Evolutionary conservation across 2,797 vertebrate species (phyloP).

Genomic region (Chiroxiphia lanceolata): DNA sequence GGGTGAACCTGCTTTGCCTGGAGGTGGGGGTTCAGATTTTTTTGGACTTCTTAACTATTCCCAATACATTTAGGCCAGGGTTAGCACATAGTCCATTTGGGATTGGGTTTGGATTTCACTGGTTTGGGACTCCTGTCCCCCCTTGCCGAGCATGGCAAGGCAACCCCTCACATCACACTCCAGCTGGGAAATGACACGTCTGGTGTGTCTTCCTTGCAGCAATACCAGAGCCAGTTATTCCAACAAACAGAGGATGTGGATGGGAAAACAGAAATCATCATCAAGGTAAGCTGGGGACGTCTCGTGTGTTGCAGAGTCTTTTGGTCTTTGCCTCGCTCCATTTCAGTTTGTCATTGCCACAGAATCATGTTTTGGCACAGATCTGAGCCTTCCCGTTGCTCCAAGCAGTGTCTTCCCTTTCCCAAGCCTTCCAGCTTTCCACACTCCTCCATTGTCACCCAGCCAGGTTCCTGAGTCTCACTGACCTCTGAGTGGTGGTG

Average conservation of each 20-base stretch:
- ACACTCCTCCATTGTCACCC: rapidly evolving
- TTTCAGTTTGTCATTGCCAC: neutral
- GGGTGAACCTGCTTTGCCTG: constrained; percentile 14
- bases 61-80: neutral
- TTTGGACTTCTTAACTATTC: neutral
- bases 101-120: neutral
- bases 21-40: neutral
- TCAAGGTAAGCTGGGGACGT: constrained; percentile 77
- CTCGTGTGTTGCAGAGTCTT: rapidly evolving
- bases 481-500: neutral
- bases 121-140: neutral
- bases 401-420: neutral
- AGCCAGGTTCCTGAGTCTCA: neutral
- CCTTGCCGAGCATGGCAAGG: neutral
- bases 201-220: constrained; percentile 41
- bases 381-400: neutral
- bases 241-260: constrained; percentile 83
- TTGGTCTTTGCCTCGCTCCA: neutral
- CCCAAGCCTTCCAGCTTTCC: neutral
- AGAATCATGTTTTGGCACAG: neutral
- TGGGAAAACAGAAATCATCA: constrained; percentile 87
- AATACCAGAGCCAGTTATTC: constrained; percentile 84
- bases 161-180: rapidly evolving
- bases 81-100: neutral
- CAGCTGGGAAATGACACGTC: neutral